A percentile compares a stretch with the other conserved stretches of the same genome.
Conservation (phyloP, 2,888 invertebrate species). For the Drosophila anomalata region DNA sequence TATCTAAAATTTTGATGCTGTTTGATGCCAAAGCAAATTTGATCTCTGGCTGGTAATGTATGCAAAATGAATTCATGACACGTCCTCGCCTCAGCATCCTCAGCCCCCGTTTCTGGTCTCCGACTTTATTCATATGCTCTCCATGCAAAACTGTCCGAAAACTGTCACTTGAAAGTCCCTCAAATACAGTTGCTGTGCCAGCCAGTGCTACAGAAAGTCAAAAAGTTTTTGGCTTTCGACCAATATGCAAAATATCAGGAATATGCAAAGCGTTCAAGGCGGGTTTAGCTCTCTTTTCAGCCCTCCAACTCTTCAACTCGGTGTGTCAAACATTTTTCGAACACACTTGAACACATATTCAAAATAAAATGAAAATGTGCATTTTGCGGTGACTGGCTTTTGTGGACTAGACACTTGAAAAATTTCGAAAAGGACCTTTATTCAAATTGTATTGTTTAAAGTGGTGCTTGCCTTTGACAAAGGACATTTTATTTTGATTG, state of each 20-base stretch:
- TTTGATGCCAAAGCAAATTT: constrained; percentile 48
- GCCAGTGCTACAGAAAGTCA: constrained; percentile 49
- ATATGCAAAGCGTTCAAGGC: constrained; percentile 62
- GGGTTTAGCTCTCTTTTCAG: background rate
- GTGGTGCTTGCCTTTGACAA: background rate
- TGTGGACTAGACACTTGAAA: constrained; percentile 9
- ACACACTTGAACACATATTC: constrained; percentile 61
- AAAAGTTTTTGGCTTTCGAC: constrained; percentile 59
- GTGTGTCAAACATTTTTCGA: constrained; percentile 36
- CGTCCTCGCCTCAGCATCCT: constrained; percentile 36
- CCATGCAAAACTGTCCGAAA: constrained; percentile 59
- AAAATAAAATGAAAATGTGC: constrained; percentile 60
- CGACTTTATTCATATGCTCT: constrained; percentile 65
- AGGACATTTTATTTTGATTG: background rate
- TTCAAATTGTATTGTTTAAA: background rate
- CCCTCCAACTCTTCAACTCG: constrained; percentile 56
- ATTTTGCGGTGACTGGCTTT: constrained; percentile 23
- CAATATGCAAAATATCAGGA: constrained; percentile 48
- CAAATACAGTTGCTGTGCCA: constrained; percentile 22
- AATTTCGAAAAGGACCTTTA: background rate
- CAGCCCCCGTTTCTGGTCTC: background rate
- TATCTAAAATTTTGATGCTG: constrained; percentile 24
- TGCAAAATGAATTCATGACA: constrained; percentile 66
- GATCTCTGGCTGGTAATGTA: constrained; percentile 51
- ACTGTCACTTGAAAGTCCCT: constrained; percentile 56